Evolutionary conservation across 2,888 invertebrate species (phyloP), one percentile per base, ranked within the genome.

Genomic region (Cremastobaeus sp.): DNA sequence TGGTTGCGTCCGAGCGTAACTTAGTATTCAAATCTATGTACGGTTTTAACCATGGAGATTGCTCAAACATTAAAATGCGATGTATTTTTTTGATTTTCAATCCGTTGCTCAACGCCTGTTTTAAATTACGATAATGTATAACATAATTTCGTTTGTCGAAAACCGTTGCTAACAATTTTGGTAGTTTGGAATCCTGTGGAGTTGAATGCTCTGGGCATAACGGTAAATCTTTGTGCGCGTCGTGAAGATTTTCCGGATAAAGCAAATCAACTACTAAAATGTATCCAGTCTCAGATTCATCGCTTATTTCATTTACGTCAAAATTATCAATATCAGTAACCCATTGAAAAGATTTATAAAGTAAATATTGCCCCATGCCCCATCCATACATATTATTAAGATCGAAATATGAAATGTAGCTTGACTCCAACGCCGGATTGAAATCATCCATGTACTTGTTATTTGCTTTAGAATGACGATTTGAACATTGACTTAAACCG

Each of bases 51-150:
- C 84, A 87, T 3, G 76, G 30, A 2, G 57, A 18, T 72, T 86
- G 87, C 3, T 72, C 55, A 74, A 86, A 86, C 72, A 80, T 62
- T 21, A 88, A 60, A 5, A 82, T 76, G 59, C 70, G 18, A 79
- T 82, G 81, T 6, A 84, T 77, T 74, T 78, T 81, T 8, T 8
- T 70, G 4, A 79, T 9, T 35, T 54, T 77, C 12, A 84, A 43
- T 3, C 82, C 83, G n/a, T 78, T 39, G 5, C 30, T 41, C 8
- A 54, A 8, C 35, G 79, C 79, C 71, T 82, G 79, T 73, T 84
- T 78, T 18, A 86, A 77, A 62, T 82, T 84, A 52, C 76, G 45
- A 66, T 84, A 83, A 74, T 86, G 84, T 9, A 85, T 74, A 2
- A 85, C 69, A 72, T 87, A 85, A 2, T 34, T 41, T 21, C 39